A percentile compares a stretch with the other conserved stretches of the same genome.
These are phyloP conservation scores for Labeo rohita DNA, from an alignment of 2,113 vertebrate genomes.

Conservation along the genomic window DNA sequence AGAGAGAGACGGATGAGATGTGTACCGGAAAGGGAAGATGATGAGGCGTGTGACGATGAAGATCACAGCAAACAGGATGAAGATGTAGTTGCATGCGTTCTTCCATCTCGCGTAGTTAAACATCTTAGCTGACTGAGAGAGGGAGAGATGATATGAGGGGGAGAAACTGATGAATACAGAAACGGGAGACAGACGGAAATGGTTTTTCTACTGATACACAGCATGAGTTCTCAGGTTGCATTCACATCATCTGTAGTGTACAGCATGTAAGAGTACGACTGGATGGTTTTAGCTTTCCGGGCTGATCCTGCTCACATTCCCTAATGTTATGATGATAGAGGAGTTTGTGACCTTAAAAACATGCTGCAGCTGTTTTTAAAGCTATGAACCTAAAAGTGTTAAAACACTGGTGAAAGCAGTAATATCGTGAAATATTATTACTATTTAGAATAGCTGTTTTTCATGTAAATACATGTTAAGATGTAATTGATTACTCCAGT, in stretches of 20 bases:
- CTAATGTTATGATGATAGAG: background rate
- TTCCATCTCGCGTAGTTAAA: constrained; percentile 97
- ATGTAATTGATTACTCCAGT: background rate
- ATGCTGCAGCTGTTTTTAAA: too few relatives aligned
- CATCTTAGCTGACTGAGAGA: constrained; percentile 92
- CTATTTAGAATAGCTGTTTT: background rate
- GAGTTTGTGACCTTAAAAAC: background rate
- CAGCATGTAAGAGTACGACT: background rate
- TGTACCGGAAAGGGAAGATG: constrained; percentile 92
- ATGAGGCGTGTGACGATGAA: constrained; percentile 91
- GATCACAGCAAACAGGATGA: constrained; percentile 88
- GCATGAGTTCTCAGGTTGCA: too few relatives aligned
- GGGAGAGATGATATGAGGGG: constrained; percentile 32
- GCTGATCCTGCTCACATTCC: background rate
- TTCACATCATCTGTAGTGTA: background rate
- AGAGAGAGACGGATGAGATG: constrained; percentile 43
- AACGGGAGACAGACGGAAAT: background rate
- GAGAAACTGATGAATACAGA: background rate
- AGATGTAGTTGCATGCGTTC: constrained; percentile 91
- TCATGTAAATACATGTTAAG: background rate
- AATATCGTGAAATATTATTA: background rate
- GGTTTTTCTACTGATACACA: background rate
- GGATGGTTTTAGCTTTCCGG: too few relatives aligned
- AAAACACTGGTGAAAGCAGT: background rate
- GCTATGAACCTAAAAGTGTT: too few relatives aligned